A percentile compares a stretch with the other conserved stretches of the same genome.
Conservation (phyloP, 2,113 vertebrate genomes). For the Tretioscincus oriximinensis region DNA sequence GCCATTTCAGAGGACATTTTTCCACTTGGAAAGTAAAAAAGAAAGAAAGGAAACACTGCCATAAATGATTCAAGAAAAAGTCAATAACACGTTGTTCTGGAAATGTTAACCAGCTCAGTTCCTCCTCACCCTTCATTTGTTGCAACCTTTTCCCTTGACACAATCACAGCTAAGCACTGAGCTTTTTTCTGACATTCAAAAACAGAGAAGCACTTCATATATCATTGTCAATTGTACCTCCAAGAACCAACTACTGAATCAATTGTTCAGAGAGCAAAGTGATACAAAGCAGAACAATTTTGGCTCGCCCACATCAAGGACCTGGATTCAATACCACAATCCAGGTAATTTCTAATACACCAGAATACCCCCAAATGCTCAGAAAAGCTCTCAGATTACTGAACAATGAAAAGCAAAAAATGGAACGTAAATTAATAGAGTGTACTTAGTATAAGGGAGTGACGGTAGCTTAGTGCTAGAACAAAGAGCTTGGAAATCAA, state of each 20-base stretch:
- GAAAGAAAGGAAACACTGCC: background rate
- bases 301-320: background rate
- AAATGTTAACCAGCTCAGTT: background rate
- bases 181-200: background rate
- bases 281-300: background rate
- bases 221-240: constrained; percentile 7
- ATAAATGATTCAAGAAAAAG: constrained; percentile 8
- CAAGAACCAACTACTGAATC: constrained; percentile 5
- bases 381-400: no score
- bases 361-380: background rate
- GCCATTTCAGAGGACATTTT: constrained; percentile 14
- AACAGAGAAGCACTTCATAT: background rate
- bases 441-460: no score
- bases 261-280: background rate
- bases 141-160: constrained; percentile 25
- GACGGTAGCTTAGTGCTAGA: no score
- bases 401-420: no score
- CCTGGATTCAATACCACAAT: background rate
- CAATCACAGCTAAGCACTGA: background rate
- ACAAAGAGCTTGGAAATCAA: no score
- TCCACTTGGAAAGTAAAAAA: background rate
- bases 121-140: background rate
- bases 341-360: background rate
- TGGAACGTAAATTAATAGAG: no score
- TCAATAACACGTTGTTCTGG: background rate